These are phyloP conservation scores for Heliconius himera DNA, from an alignment of 1,140 invertebrate genomes.

Conservation along the genomic window DNA sequence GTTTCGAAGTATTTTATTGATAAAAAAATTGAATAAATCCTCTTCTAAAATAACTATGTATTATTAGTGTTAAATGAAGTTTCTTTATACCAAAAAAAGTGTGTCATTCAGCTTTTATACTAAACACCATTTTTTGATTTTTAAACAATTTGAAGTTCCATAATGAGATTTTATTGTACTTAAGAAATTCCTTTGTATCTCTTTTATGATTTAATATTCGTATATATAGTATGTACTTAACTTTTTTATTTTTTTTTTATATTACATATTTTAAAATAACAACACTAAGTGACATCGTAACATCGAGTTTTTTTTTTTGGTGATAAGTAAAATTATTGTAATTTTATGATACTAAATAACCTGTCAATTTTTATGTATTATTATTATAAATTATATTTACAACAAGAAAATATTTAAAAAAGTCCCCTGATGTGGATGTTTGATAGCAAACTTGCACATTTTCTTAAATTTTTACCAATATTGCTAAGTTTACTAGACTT, in stretches of 20 bases:
- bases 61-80: conserved; percentile 45
- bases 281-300: neutral
- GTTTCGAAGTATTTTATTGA: neutral
- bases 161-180: conserved; percentile 8
- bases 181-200: conserved; percentile 1
- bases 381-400: conserved; percentile 7
- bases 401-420: neutral
- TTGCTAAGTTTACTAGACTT: neutral
- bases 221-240: neutral
- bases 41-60: conserved; percentile 15
- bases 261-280: neutral
- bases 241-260: neutral
- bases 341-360: neutral
- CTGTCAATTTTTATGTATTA: neutral
- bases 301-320: neutral
- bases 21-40: neutral
- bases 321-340: neutral
- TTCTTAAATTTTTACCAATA: neutral
- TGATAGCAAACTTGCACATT: neutral
- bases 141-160: neutral
- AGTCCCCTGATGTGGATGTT: neutral
- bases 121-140: conserved; percentile 19
- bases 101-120: conserved; percentile 25
- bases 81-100: conserved; percentile 60
- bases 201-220: neutral